These are phyloP conservation scores for Deilephila elpenor DNA, from an alignment of 2,888 invertebrate species.

Conservation along the genomic window DNA sequence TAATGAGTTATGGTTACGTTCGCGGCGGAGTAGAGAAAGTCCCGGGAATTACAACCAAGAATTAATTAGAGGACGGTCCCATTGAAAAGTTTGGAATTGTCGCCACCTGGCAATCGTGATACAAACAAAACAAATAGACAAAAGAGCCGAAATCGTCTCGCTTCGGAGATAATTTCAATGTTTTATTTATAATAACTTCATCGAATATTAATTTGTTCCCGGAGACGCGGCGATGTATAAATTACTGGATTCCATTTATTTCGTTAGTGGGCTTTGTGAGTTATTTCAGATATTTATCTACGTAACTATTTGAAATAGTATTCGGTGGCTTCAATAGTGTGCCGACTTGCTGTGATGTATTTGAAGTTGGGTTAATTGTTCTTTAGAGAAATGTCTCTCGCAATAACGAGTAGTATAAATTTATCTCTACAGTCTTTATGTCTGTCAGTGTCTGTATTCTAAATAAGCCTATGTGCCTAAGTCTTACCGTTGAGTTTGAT, in stretches of 20 bases:
- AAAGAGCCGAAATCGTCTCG: slow-evolving; percentile 55
- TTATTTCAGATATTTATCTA: slow-evolving; percentile 7
- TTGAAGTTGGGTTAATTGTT: not conserved
- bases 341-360: not conserved
- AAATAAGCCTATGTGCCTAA: no score
- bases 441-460: no score
- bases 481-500: no score
- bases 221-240: slow-evolving; percentile 33
- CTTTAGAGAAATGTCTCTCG: slow-evolving; percentile 1
- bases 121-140: slow-evolving; percentile 54
- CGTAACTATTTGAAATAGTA: not conserved
- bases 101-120: slow-evolving; percentile 62
- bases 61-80: slow-evolving; percentile 65
- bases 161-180: slow-evolving; percentile 49
- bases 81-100: slow-evolving; percentile 66
- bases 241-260: slow-evolving; percentile 13
- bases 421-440: no score
- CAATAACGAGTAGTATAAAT: no score
- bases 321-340: not conserved
- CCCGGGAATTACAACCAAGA: slow-evolving; percentile 59
- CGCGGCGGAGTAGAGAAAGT: slow-evolving; percentile 52
- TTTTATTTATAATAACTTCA: slow-evolving; percentile 55
- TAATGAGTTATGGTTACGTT: slow-evolving; percentile 59
- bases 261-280: not conserved
- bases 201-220: slow-evolving; percentile 53